Base-by-base conservation (phyloP, 2,113 vertebrate genomes). In the Notiomystis cincta region DNA sequence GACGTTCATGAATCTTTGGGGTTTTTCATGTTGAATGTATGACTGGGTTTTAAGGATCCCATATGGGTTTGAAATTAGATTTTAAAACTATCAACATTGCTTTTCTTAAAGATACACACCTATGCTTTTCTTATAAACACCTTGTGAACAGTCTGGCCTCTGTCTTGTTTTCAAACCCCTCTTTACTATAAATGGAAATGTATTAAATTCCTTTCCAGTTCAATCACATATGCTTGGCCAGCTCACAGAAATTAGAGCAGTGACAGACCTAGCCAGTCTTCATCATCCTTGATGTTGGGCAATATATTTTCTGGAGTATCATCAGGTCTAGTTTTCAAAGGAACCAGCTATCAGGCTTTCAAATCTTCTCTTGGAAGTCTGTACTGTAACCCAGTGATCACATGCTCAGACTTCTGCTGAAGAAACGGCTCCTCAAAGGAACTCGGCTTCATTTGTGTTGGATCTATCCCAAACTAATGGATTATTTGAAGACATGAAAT, bases 361-460 rank as follows among this genome's bases (percentile, higher is more conserved):
- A 75, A 0, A 89, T 87, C 56, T 94, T 75, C 48, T 62, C 60
- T 81, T 92, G 64, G 37, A 91, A 92, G 57, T 47, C 65, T 87
- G 30, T 89, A 91, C 61, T 87, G 64, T 67, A 81, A 47, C 8
- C 7, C 47, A 75, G n/a, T 93, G 92, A 90, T 93, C 77, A 93
- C n/a, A 44, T 19, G 14, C 19, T 89, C 84, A 95, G 87, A 86
- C 31, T 95, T 91, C 21, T 86, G 56, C 91, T 94, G 72, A 66
- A 87, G 62, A 91, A 87, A 93, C 75, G 70, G 40, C 31, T 97
- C 76, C 85, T 66, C 10, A 25, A 47, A 84, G 82, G 54, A 93
- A 37, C 24, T 87, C 15, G 0, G 16, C 51, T 89, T 89, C 27
- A 40, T 96, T 96, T 96, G 65, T 82, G 80, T 95, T 96, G 94